Evolutionary conservation across 2,797 vertebrate species (phyloP).

Genomic region (Menidia menidia): DNA sequence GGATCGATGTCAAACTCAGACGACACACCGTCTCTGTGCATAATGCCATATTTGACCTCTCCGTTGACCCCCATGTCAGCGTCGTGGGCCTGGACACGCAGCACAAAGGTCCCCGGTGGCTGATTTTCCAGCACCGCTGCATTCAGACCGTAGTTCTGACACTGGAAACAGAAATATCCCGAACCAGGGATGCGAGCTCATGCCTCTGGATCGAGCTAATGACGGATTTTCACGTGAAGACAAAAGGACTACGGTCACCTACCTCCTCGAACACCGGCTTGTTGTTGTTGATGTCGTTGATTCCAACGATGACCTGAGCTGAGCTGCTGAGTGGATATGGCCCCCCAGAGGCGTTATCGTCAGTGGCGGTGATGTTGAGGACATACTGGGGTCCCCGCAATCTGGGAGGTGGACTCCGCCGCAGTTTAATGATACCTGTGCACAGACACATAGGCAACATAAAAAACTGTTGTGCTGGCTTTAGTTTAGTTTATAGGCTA

Average conservation of each 20-base stretch:
- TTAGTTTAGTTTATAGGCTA: too few relatives aligned
- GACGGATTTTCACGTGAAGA: background rate
- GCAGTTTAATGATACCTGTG: conserved; percentile 89
- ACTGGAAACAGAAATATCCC: conserved; percentile 73
- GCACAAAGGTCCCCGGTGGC: conserved; percentile 84
- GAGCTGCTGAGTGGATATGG: conserved; percentile 87
- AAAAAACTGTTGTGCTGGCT: too few relatives aligned
- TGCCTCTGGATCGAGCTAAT: too few relatives aligned
- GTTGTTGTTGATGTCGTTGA: conserved; percentile 93
- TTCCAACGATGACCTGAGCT: conserved; percentile 89
- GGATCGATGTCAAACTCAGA: conserved; percentile 86
- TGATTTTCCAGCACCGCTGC: conserved; percentile 89
- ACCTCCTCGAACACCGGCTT: conserved; percentile 91
- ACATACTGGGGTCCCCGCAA: conserved; percentile 85
- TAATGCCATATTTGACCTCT: conserved; percentile 89
- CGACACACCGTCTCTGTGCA: conserved; percentile 86
- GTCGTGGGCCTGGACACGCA: conserved; percentile 86
- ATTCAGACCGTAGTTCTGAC: conserved; percentile 87
- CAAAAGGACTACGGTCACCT: conserved; percentile 73
- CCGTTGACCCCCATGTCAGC: conserved; percentile 90
- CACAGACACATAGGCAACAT: background rate
- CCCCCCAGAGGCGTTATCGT: conserved; percentile 89
- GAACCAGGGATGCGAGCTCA: background rate
- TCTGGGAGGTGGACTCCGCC: conserved; percentile 83
- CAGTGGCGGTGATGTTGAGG: conserved; percentile 89